A percentile compares a stretch with the other conserved stretches of the same genome.
phyloP scores from a whole-genome alignment of 2,113 vertebrate genomes.

The Pseudolaguvia tuberculata region DNA sequence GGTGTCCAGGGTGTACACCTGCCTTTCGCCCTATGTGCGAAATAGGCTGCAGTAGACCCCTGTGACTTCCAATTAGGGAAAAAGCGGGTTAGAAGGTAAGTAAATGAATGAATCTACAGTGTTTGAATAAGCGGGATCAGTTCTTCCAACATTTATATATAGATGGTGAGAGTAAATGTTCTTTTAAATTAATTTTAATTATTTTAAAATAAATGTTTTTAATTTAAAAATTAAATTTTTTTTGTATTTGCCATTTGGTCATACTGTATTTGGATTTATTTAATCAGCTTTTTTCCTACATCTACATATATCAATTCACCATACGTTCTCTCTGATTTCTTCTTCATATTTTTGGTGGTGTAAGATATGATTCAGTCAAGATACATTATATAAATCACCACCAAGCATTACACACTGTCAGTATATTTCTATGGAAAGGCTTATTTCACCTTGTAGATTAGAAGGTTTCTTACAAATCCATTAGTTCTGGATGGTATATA shows the following conservation, averaged over 20 bases:
- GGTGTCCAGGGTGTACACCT: no score
- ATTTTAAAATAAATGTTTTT: no score
- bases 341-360: slow-evolving; percentile 14
- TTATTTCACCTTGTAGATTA: slow-evolving; percentile 20
- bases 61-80: no score
- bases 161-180: slow-evolving; percentile 57
- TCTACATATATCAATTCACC: slow-evolving; percentile 12
- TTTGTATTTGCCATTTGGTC: slow-evolving; percentile 31
- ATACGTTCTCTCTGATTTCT: slow-evolving; percentile 13
- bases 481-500: slow-evolving; percentile 9
- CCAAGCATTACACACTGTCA: slow-evolving; percentile 12
- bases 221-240: slow-evolving; percentile 49
- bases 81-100: no score
- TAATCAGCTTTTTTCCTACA: slow-evolving; percentile 4
- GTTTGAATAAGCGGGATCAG: no score
- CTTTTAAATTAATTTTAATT: slow-evolving; percentile 66
- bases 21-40: no score
- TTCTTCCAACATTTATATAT: neutral
- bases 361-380: slow-evolving; percentile 34
- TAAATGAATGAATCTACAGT: no score
- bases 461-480: slow-evolving; percentile 23
- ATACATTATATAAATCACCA: slow-evolving; percentile 4
- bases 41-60: no score
- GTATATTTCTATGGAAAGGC: slow-evolving; percentile 10
- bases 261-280: neutral